phyloP scores from a whole-genome alignment of 2,888 invertebrate genomes.

The Acrocyrtus sp. region DNA sequence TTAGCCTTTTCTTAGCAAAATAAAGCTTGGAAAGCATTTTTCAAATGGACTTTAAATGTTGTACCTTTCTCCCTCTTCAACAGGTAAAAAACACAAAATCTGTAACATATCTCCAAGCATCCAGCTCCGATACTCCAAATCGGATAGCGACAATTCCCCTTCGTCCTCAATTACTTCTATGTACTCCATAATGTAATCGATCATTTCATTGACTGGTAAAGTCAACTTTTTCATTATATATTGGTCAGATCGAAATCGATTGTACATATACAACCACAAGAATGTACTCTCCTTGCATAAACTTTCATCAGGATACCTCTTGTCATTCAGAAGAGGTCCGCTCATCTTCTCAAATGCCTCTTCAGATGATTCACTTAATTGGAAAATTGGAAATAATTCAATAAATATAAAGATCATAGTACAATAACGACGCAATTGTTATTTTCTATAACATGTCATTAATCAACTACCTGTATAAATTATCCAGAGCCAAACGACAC shows the following conservation, averaged over 20 bases:
- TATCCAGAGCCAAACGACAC: constrained; percentile 13
- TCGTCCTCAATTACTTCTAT: constrained; percentile 34
- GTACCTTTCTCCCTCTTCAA: constrained; percentile 37
- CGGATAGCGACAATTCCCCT: constrained; percentile 13
- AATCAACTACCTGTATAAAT: constrained; percentile 21
- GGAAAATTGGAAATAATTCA: no score
- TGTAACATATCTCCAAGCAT: constrained; percentile 35
- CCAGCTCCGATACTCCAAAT: constrained; percentile 27
- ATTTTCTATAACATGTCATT: no score
- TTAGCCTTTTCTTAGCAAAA: no score
- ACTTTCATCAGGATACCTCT: constrained; percentile 32
- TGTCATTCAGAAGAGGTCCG: constrained; percentile 7
- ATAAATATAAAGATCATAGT: no score
- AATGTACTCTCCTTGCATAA: constrained; percentile 25
- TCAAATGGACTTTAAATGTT: background rate
- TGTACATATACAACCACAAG: constrained; percentile 32
- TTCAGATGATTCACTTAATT: constrained; percentile 13
- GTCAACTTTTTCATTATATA: constrained; percentile 21
- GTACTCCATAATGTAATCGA: constrained; percentile 36
- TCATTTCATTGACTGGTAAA: constrained; percentile 21
- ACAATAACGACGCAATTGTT: no score
- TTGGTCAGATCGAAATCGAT: constrained; percentile 22
- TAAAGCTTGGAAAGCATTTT: background rate
- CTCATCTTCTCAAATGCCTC: constrained; percentile 36
- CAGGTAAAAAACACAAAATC: constrained; percentile 15